phyloP scores from a whole-genome alignment of 2,113 vertebrate genomes.

The Cichladusa arquata region DNA sequence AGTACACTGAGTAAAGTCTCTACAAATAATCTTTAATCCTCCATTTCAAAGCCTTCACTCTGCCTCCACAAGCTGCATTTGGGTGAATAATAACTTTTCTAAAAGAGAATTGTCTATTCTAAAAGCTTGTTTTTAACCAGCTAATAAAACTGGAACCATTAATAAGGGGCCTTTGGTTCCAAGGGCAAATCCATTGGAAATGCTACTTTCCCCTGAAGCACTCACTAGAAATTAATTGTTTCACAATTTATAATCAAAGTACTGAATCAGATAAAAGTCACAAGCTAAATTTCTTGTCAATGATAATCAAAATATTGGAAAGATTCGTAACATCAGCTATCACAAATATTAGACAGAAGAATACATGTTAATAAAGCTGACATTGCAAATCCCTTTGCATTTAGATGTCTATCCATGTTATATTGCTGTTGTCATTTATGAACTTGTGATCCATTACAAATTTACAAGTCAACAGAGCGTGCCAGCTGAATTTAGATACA shows the following conservation, averaged over 20 bases:
- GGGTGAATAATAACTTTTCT: background rate
- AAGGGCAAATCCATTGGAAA: background rate
- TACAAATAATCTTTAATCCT: conserved; percentile 43
- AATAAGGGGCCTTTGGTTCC: background rate
- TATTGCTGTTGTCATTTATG: background rate
- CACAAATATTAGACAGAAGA: background rate
- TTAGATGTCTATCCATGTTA: background rate
- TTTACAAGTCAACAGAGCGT: background rate
- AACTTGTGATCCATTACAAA: background rate
- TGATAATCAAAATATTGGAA: background rate
- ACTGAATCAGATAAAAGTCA: background rate
- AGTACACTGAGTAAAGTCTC: background rate
- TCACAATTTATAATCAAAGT: background rate
- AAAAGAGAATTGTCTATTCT: background rate
- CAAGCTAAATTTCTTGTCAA: background rate
- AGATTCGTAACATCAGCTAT: background rate
- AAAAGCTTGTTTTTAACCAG: background rate
- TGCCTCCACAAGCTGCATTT: background rate
- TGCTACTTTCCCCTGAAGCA: background rate
- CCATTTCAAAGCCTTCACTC: conserved; percentile 2
- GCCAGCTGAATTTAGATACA: background rate
- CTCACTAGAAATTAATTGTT: background rate
- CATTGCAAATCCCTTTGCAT: background rate
- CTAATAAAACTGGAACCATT: background rate
- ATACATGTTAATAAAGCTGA: conserved; percentile 2